These are phyloP conservation scores for Pterocles gutturalis DNA, from an alignment of 2,113 vertebrate genomes.

Conservation along the genomic window DNA sequence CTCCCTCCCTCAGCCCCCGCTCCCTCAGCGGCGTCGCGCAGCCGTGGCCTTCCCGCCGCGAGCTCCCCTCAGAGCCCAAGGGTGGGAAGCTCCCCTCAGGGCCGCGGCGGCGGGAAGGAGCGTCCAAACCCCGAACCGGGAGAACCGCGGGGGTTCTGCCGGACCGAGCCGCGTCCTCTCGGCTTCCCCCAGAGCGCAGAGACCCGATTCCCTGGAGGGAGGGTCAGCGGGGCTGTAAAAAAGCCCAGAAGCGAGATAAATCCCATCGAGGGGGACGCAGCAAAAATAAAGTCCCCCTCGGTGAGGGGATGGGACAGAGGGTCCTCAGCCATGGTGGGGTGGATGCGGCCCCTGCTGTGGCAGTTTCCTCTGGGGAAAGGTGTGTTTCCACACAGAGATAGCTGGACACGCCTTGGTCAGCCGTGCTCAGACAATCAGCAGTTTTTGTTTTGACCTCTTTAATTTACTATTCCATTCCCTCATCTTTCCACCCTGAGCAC, in stretches of 20 bases:
- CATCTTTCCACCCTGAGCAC: background rate
- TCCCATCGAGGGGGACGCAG: background rate
- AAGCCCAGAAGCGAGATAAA: background rate
- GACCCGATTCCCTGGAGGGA: no score
- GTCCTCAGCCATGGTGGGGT: background rate
- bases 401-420: background rate
- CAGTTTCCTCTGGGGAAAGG: background rate
- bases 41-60: background rate
- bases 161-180: background rate
- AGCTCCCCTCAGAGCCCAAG: background rate
- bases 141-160: background rate
- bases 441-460: background rate
- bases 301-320: background rate
- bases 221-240: background rate
- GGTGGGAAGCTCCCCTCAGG: background rate
- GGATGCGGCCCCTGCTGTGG: rapidly evolving
- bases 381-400: background rate
- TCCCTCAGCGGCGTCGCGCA: background rate
- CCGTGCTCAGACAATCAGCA: background rate
- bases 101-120: background rate
- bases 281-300: background rate
- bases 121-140: background rate
- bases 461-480: slow-evolving; percentile 35
- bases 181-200: background rate
- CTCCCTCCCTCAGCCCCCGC: background rate